Evolutionary conservation across 2,888 invertebrate species (phyloP).

Genomic region (Epistrophe eligans): DNA sequence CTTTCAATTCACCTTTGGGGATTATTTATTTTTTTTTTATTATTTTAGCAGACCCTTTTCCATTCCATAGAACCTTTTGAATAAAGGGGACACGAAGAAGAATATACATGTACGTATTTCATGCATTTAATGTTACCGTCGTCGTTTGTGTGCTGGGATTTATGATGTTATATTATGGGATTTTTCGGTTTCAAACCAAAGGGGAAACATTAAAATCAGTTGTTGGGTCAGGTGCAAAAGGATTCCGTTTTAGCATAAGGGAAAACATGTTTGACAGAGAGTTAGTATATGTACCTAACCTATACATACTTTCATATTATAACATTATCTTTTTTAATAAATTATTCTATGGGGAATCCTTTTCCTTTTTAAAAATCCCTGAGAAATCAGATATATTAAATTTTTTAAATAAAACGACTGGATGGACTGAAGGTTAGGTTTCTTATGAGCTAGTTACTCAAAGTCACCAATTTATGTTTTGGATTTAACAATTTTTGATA

Average conservation of each 20-base stretch:
- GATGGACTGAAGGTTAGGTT: no score
- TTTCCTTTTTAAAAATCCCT: background rate
- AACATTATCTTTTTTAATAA: background rate
- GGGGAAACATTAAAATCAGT: background rate
- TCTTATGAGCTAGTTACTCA: no score
- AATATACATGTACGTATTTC: background rate
- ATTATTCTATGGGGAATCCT: background rate
- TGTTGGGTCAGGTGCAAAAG: conserved; percentile 14
- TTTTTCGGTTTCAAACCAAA: background rate
- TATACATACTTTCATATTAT: background rate
- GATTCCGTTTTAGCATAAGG: background rate
- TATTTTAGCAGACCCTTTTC: background rate
- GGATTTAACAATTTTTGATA: no score
- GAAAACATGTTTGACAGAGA: background rate
- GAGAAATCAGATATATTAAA: background rate
- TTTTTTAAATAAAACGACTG: background rate
- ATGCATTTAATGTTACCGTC: background rate
- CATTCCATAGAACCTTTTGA: background rate
- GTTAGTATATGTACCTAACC: no score
- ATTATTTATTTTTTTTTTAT: background rate
- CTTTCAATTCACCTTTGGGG: background rate
- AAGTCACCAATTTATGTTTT: no score
- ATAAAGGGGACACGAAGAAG: background rate
- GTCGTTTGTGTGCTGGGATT: conserved; percentile 2
- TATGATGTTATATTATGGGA: conserved; percentile 8